Evolutionary conservation across 2,888 invertebrate species (phyloP).

Genomic region (Prosapia bicincta): DNA sequence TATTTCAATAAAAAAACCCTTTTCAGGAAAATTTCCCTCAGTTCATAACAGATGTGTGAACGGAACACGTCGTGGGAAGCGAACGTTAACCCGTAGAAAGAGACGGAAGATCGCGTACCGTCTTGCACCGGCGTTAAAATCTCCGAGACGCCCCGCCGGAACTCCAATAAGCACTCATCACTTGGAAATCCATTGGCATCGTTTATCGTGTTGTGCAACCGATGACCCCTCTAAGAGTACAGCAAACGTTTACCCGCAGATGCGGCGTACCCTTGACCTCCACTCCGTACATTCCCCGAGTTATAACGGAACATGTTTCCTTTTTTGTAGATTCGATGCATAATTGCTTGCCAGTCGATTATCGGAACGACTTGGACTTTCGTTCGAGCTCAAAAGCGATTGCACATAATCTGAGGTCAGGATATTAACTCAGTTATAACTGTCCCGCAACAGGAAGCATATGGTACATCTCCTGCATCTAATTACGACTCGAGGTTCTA

Average conservation of each 20-base stretch:
- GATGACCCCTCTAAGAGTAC: not conserved
- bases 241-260: not conserved
- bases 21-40: too few relatives aligned
- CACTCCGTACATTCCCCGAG: not conserved
- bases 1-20: too few relatives aligned
- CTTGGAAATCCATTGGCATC: too few relatives aligned
- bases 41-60: too few relatives aligned
- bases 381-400: not conserved
- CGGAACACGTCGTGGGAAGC: not conserved
- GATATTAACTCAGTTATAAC: not conserved
- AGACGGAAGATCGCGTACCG: not conserved
- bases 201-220: not conserved
- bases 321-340: not conserved
- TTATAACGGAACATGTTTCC: not conserved
- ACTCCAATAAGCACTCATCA: too few relatives aligned
- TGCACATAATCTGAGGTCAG: not conserved
- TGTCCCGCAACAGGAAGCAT: not conserved
- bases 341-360: not conserved
- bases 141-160: not conserved
- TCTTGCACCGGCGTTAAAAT: not conserved
- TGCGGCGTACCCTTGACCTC: not conserved
- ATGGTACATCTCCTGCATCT: not conserved
- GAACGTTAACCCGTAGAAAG: not conserved
- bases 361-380: not conserved
- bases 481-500: not conserved